phyloP scores from a whole-genome alignment of 2,888 invertebrate genomes.

The Tipula helvola region DNA sequence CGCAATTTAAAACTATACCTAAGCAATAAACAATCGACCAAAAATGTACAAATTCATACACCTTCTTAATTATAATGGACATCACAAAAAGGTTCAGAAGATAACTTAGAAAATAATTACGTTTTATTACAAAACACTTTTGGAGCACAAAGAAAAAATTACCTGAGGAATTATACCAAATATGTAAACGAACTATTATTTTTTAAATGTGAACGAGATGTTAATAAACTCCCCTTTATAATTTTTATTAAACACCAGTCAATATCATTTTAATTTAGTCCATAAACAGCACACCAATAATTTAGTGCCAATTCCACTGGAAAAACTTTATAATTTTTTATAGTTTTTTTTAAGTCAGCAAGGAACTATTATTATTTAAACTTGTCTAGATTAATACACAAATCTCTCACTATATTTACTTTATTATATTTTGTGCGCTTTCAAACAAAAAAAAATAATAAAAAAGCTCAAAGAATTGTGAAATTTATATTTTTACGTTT shows the following conservation, averaged over 20 bases:
- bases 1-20: too few relatives aligned
- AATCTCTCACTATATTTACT: neutral
- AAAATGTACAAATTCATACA: neutral
- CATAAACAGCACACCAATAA: neutral
- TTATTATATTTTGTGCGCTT: neutral
- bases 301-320: neutral
- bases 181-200: neutral
- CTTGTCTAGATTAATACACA: neutral
- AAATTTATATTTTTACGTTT: neutral
- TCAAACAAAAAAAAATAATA: neutral
- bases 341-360: neutral
- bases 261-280: neutral
- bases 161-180: neutral
- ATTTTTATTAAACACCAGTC: neutral
- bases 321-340: neutral
- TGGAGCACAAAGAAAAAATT: neutral
- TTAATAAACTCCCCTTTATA: neutral
- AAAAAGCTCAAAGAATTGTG: neutral
- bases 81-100: neutral
- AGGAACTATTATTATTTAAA: neutral
- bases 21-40: too few relatives aligned
- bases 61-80: neutral
- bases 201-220: neutral
- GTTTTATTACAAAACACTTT: neutral
- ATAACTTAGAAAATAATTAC: neutral